Base-by-base conservation (phyloP, 2,797 vertebrate species). In the Acanthornis magna region DNA sequence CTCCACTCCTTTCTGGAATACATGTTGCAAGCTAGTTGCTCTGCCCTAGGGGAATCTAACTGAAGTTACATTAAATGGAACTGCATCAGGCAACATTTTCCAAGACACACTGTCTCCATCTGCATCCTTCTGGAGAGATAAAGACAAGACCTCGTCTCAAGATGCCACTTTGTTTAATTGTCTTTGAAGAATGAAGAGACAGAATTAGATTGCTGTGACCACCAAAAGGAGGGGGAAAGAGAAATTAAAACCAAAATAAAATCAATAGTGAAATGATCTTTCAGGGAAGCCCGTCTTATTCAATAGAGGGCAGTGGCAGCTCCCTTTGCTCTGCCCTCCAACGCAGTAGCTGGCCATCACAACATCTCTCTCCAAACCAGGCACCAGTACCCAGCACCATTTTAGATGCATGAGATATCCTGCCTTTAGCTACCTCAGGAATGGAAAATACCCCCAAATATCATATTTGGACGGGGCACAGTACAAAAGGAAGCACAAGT, bases 161-260 rank as follows among this genome's bases (percentile, higher is more conserved):
- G 62, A 94, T 54, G 54, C 51, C 74, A 90, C 85, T 88, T 89
- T 27, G 30, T 29, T 91, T 92, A 93, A 92, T 62, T 88, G 58
- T 55, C 85, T 86, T 87, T 84, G 63, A 85, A 78, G 62, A 93
- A 72, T 2, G 14, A 92, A 68, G 29, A 94, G 43, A 29, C 66
- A 70, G 63, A 88, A 88, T 72, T 50, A 93, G 61, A 85, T 76
- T 78, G 40, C 34, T 30, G 21, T 48, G 76, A 53, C 45, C 75
- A 70, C 47, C 42, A 51, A 65, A 77, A 32, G 38, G 38, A 80
- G 8, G 22, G 30, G 18, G 18, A 11, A 29, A 21, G 22, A 50
- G 29, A 55, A 55, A 51, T 38, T 21, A 38, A 70, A 42, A 42
- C 7, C 34, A 48, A 57, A 58, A 60, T 47, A 10, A 32, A 36